phyloP scores from a whole-genome alignment of 37 sponge, comb jelly and placozoan species.

The Chondrilla cf. caribensis region DNA sequence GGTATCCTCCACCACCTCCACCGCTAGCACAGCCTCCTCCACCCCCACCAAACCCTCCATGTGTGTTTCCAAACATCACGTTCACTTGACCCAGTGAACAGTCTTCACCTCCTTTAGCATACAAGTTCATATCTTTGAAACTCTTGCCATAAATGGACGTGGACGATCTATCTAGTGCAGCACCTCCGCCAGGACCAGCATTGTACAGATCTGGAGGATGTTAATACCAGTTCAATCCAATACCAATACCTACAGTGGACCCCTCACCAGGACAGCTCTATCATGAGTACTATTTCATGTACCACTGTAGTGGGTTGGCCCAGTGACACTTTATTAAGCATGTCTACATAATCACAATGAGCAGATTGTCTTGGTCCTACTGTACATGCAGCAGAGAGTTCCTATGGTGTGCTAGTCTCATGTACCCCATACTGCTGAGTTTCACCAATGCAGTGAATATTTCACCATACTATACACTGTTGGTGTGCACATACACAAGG shows the following conservation, averaged over 20 bases:
- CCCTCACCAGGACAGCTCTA: no score
- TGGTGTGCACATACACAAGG: no score
- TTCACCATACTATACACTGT: no score
- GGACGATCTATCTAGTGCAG: no score
- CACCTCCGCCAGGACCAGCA: conserved; percentile 6
- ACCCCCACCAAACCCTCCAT: conserved; percentile 48
- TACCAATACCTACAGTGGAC: not conserved
- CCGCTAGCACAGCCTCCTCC: conserved; percentile 40
- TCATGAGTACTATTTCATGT: not conserved
- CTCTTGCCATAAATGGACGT: not conserved
- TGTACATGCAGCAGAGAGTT: no score
- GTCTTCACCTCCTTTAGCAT: conserved; percentile 37
- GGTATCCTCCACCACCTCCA: conserved; percentile 40
- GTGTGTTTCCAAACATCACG: not conserved
- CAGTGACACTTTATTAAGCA: no score
- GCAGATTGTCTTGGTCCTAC: no score
- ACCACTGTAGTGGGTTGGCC: no score
- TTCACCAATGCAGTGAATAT: no score
- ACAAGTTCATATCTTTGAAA: not conserved
- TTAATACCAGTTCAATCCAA: not conserved
- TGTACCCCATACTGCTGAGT: no score
- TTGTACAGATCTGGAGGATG: not conserved
- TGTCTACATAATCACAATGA: no score
- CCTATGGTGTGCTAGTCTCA: no score
- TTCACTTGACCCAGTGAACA: not conserved